Evolutionary conservation across 2,113 vertebrate genomes (phyloP).

Genomic region (Athene noctua): DNA sequence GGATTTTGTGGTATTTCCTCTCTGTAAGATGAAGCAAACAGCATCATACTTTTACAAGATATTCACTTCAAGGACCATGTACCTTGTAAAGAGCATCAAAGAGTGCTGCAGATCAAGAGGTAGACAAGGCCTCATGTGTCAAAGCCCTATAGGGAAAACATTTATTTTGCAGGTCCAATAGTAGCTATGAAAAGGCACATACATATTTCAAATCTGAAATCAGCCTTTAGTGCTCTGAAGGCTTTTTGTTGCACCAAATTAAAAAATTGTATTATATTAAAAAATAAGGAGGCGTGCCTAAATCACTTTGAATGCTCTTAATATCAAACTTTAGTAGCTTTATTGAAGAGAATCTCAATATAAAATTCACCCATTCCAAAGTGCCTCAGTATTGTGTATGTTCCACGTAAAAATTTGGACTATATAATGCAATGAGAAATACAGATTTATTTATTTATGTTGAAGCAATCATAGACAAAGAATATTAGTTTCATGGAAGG

Average conservation of each 20-base stretch:
- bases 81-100: not conserved
- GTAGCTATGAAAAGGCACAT: not conserved
- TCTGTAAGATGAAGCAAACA: not conserved
- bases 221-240: not conserved
- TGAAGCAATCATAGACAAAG: not conserved
- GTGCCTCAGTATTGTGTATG: not conserved
- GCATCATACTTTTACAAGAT: not conserved
- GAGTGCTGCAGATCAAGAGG: not conserved
- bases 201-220: not conserved
- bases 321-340: not conserved
- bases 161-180: not conserved
- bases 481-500: not conserved
- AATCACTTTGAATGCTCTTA: not conserved
- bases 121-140: not conserved
- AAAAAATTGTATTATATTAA: not conserved
- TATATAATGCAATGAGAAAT: not conserved
- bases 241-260: not conserved
- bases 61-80: not conserved
- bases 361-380: not conserved
- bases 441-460: not conserved
- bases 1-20: not conserved
- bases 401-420: not conserved
- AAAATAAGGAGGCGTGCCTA: not conserved
- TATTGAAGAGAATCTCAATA: not conserved
- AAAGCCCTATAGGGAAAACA: not conserved